A percentile compares a stretch with the other conserved stretches of the same genome.
Conservation (phyloP, 2,888 invertebrate genomes). For the Itoplectis maculator region DNA sequence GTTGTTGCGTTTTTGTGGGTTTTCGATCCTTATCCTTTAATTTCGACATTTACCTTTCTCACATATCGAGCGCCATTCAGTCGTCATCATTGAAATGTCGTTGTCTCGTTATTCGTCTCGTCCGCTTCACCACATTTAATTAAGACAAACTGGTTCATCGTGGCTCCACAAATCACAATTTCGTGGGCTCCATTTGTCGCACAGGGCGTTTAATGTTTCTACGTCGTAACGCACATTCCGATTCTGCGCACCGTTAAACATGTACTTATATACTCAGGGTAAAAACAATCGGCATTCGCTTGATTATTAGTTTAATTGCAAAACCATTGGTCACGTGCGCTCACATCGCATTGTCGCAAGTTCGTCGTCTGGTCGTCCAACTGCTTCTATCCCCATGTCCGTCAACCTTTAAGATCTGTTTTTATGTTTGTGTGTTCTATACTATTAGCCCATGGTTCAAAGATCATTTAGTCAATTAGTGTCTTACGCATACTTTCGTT, state of each 20-base stretch:
- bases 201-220: background rate
- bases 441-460: constrained; percentile 1
- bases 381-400: constrained; percentile 33
- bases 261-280: constrained; percentile 19
- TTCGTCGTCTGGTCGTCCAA: constrained; percentile 20
- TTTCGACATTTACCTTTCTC: background rate
- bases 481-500: constrained; percentile 17
- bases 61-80: constrained; percentile 34
- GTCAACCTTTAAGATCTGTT: constrained; percentile 39
- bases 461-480: constrained; percentile 19
- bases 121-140: background rate
- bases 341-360: constrained; percentile 18
- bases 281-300: constrained; percentile 3
- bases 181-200: constrained; percentile 3
- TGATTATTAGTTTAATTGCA: background rate
- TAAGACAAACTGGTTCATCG: background rate
- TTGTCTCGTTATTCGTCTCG: constrained; percentile 15
- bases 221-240: constrained; percentile 2
- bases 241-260: background rate
- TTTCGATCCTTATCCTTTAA: constrained; percentile 19
- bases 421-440: constrained; percentile 30
- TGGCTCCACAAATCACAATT: constrained; percentile 1
- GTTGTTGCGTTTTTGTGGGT: constrained; percentile 30
- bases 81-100: constrained; percentile 21
- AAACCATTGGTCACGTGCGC: constrained; percentile 25